Evolutionary conservation across 2,888 invertebrate species (phyloP).

Genomic region (Tholera decimalis): DNA sequence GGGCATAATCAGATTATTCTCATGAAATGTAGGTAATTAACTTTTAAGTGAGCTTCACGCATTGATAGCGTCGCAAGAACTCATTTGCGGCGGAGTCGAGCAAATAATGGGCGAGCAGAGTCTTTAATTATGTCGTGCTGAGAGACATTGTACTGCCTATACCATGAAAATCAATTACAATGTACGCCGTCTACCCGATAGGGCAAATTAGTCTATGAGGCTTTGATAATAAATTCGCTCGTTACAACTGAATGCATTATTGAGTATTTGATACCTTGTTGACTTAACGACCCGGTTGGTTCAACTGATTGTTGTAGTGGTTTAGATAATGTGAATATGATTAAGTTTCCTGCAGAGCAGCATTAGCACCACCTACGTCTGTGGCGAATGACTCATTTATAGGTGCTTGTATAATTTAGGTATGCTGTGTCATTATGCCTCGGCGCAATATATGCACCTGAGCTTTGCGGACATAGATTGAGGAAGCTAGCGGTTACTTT

Average conservation of each 20-base stretch:
- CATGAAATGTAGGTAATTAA: conserved; percentile 70
- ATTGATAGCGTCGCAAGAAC: conserved; percentile 67
- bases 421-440: conserved; percentile 24
- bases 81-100: conserved; percentile 55
- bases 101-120: conserved; percentile 57
- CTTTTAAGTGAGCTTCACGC: conserved; percentile 70
- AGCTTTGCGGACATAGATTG: conserved; percentile 30
- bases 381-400: conserved; percentile 51
- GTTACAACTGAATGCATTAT: conserved; percentile 60
- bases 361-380: conserved; percentile 35
- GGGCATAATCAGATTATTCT: conserved; percentile 70
- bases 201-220: conserved; percentile 59
- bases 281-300: conserved; percentile 46
- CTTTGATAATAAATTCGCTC: conserved; percentile 56
- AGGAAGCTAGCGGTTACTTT: conserved; percentile 45
- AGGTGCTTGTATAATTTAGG: conserved; percentile 50
- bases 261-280: conserved; percentile 54
- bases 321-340: conserved; percentile 56
- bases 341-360: conserved; percentile 44
- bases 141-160: conserved; percentile 51
- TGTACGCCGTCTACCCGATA: conserved; percentile 54
- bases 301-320: conserved; percentile 46
- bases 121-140: conserved; percentile 61
- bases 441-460: conserved; percentile 41
- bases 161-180: conserved; percentile 65